Evolutionary conservation across 2,888 invertebrate species (phyloP).

Genomic region (Chrysina gloriosa): DNA sequence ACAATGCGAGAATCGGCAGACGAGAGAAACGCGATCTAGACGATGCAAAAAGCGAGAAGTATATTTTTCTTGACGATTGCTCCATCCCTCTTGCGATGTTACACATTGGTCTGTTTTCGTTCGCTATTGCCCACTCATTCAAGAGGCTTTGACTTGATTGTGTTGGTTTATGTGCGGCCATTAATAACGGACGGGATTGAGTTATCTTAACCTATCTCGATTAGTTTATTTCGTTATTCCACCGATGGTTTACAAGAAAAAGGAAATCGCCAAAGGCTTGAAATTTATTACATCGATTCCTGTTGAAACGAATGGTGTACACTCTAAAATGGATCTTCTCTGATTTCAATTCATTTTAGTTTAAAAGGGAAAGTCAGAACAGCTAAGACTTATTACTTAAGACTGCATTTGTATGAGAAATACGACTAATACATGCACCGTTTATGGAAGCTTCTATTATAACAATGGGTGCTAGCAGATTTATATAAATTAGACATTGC

Average conservation of each 20-base stretch:
- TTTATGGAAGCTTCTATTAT: no score
- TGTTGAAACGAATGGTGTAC: constrained; percentile 16
- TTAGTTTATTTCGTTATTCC: constrained; percentile 41
- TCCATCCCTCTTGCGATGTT: constrained; percentile 60
- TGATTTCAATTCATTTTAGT: constrained; percentile 4
- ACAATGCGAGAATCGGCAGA: neutral
- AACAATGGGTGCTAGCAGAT: no score
- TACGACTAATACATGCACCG: no score
- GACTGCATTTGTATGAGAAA: no score
- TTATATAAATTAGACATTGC: no score
- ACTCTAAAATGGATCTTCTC: constrained; percentile 7
- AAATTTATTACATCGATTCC: constrained; percentile 28
- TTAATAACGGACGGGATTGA: constrained; percentile 46
- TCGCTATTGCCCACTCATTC: constrained; percentile 61
- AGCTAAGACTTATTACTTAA: no score
- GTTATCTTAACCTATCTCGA: constrained; percentile 39
- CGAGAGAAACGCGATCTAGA: constrained; percentile 40
- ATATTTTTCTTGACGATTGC: constrained; percentile 61
- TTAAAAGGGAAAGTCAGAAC: neutral
- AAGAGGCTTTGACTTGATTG: constrained; percentile 61
- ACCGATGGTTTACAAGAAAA: constrained; percentile 22
- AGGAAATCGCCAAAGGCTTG: constrained; percentile 18
- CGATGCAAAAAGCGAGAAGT: constrained; percentile 56
- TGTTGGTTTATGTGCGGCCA: constrained; percentile 50
- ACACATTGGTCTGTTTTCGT: constrained; percentile 54